Evolutionary conservation across 2,888 invertebrate species (phyloP), one percentile per base, ranked within the genome.

Genomic region (Ctenicera cuprea): DNA sequence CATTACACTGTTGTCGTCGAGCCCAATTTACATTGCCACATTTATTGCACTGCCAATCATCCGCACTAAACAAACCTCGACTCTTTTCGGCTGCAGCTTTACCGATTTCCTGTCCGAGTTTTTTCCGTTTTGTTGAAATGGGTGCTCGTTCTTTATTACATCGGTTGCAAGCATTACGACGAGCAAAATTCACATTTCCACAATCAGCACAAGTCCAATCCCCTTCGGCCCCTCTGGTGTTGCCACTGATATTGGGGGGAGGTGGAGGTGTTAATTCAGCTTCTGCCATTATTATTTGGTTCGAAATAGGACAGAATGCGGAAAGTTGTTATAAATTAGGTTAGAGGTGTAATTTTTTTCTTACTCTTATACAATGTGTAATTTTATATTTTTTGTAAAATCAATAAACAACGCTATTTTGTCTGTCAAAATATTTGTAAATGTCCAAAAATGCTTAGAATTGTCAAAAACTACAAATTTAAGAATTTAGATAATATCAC

Each of bases 11-110:
- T 83, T 94, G 94, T 68, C 99, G 90, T 77, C 98, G 90, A 22
- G 99, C 98, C 99, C 98, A 98, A 87, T 99, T 99, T 11, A 99
- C 99, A 88, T 99, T 99, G n/a, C 98, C 98, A 89, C 99, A 99
- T 90, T 98, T 98, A 87, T 96, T 97, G 87, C 99, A 99, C 85
- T 98, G 97, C 99, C 99, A 99, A 88, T 99, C 99, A 86, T 99
- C 99, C 41, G 99, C 99, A 87, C 97, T 97, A 87, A 92, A 93
- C 74, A 98, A 89, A n/a, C 98, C 98, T 81, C 97, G 93, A 83
- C 97, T 97, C 88, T 99, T 99, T 87, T 99, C 99, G 0, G 99
- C 99, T 38, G 98, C 97, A 20, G 94, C 95, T 89, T 99, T 99
- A 3, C 99, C 99, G 81, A 99, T 98, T 89, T 99, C 99, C 73